phyloP scores from a whole-genome alignment of 2,797 vertebrate species.

The Mastacembelus armatus region DNA sequence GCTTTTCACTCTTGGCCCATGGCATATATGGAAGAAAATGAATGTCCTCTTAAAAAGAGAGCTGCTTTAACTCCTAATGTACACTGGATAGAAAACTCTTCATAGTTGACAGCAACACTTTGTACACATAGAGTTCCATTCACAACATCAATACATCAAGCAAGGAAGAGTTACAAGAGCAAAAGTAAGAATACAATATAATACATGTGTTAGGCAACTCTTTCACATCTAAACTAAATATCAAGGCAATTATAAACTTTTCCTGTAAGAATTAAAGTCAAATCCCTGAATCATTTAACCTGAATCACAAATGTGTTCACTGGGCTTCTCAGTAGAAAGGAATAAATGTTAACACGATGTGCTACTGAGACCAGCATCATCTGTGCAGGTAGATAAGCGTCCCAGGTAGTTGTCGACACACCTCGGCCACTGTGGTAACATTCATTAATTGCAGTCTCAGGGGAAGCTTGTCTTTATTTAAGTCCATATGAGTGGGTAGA shows the following conservation, averaged over 20 bases:
- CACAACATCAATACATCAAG: not conserved
- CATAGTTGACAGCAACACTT: not conserved
- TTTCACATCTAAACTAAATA: slow-evolving; percentile 27
- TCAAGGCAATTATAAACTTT: slow-evolving; percentile 19
- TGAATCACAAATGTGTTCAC: slow-evolving; percentile 29
- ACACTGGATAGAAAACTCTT: slow-evolving; percentile 10
- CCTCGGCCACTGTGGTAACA: slow-evolving; percentile 34
- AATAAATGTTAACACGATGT: slow-evolving; percentile 59
- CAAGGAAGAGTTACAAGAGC: not conserved
- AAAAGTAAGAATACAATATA: not conserved
- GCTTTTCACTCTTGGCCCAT: slow-evolving; percentile 68
- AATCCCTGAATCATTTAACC: slow-evolving; percentile 38
- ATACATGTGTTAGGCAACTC: slow-evolving; percentile 22
- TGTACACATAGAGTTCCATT: not conserved
- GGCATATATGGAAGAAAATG: slow-evolving; percentile 47
- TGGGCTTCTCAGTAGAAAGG: slow-evolving; percentile 24
- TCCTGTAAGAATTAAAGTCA: not conserved
- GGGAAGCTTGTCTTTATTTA: slow-evolving; percentile 48
- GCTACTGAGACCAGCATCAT: slow-evolving; percentile 19
- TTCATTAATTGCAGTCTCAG: slow-evolving; percentile 63
- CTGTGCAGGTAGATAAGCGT: slow-evolving; percentile 63
- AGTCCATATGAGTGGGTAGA: slow-evolving; percentile 31
- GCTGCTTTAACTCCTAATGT: slow-evolving; percentile 9
- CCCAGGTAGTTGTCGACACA: slow-evolving; percentile 49
- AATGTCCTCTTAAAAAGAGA: slow-evolving; percentile 30